phyloP scores from a whole-genome alignment of 2,113 vertebrate species.

The Gobiocypris rarus region DNA sequence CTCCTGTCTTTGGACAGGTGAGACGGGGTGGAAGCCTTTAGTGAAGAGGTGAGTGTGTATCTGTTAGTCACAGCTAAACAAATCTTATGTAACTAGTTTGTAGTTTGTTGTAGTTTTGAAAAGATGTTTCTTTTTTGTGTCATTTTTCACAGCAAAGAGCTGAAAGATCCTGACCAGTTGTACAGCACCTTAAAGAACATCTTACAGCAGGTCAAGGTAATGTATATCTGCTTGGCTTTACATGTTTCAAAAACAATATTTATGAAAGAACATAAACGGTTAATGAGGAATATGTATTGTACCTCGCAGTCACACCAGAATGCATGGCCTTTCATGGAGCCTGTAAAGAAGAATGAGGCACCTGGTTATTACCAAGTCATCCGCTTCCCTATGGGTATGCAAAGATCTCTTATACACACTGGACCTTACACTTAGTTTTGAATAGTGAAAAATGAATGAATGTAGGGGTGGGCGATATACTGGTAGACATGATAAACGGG shows the following conservation, averaged over 20 bases:
- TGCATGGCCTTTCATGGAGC: conserved; percentile 99
- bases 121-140: no score
- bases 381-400: conserved; percentile 97
- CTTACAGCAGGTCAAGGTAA: conserved; percentile 96
- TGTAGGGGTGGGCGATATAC: no score
- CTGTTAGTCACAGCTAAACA: background rate
- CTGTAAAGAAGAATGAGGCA: conserved; percentile 98
- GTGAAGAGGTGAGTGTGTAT: conserved; percentile 82
- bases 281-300: background rate
- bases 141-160: conserved; percentile 83
- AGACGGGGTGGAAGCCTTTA: conserved; percentile 97
- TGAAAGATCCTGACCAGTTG: conserved; percentile 95
- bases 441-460: background rate
- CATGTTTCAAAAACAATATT: background rate
- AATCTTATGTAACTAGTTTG: background rate
- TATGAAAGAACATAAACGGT: background rate
- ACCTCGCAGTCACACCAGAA: conserved; percentile 91
- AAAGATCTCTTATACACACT: background rate
- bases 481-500: no score
- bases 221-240: background rate
- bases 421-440: background rate
- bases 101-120: background rate
- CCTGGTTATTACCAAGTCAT: conserved; percentile 99
- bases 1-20: conserved; percentile 78
- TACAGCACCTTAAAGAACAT: conserved; percentile 93